These are phyloP conservation scores for Glomeris maerens DNA, from an alignment of 1,140 invertebrate genomes.

Conservation along the genomic window DNA sequence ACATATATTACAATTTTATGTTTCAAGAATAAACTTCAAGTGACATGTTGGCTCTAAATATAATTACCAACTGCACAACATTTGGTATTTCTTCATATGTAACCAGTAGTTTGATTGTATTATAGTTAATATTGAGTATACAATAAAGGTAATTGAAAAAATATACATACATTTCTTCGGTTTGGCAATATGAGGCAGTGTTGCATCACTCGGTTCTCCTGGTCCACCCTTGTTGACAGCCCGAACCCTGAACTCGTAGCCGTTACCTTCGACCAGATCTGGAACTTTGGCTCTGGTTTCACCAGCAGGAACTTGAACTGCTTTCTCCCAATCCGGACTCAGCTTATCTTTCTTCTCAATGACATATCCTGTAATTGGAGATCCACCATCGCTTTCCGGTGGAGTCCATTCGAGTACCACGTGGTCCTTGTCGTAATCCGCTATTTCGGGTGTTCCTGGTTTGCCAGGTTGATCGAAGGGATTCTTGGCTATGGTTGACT, in stretches of 20 bases:
- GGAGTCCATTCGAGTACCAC: slow-evolving; percentile 89
- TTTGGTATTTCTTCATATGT: too few species aligned
- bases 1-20: too few species aligned
- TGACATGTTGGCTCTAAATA: too few species aligned
- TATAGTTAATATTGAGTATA: slow-evolving; percentile 7
- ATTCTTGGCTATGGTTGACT: slow-evolving; percentile 93
- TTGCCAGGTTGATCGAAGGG: slow-evolving; percentile 79
- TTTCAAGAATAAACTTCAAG: too few species aligned
- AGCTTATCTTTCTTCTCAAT: slow-evolving; percentile 93
- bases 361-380: slow-evolving; percentile 78
- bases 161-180: slow-evolving; percentile 62
- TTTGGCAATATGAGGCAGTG: slow-evolving; percentile 72
- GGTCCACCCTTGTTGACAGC: slow-evolving; percentile 76
- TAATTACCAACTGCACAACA: too few species aligned
- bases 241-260: slow-evolving; percentile 83
- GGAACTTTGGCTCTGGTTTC: slow-evolving; percentile 65
- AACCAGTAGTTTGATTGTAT: too few species aligned
- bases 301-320: slow-evolving; percentile 67
- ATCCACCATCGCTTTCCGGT: slow-evolving; percentile 71
- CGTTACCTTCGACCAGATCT: slow-evolving; percentile 76
- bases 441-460: slow-evolving; percentile 73
- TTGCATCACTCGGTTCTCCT: slow-evolving; percentile 76
- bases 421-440: slow-evolving; percentile 82
- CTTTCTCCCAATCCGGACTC: slow-evolving; percentile 70
- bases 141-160: background rate